A percentile compares a stretch with the other conserved stretches of the same genome.
Conservation (phyloP, 1,140 invertebrate species). For the Liolophura sinensis region DNA sequence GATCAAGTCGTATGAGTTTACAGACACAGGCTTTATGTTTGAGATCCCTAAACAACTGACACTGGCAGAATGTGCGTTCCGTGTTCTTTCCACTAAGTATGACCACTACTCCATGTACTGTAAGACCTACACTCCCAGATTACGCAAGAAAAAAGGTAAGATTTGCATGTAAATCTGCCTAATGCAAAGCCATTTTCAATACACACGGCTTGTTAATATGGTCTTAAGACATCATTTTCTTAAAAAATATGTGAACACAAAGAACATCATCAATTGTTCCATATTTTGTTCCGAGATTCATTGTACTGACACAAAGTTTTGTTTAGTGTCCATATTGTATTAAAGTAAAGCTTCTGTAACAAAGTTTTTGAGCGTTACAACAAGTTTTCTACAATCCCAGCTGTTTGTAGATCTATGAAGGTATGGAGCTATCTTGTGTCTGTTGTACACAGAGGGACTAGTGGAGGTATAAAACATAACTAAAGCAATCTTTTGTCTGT, state of each 20-base stretch:
- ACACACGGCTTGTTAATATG: neutral
- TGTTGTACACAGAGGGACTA: neutral
- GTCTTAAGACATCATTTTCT: neutral
- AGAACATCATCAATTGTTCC: too few species aligned
- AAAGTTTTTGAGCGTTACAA: too few species aligned
- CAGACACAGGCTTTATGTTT: conserved; percentile 46
- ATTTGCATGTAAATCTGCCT: neutral
- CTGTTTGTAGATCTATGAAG: too few species aligned
- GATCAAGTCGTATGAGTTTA: conserved; percentile 55
- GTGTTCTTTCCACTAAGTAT: conserved; percentile 50
- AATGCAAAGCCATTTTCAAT: neutral
- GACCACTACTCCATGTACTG: conserved; percentile 55
- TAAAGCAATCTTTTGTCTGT: too few species aligned
- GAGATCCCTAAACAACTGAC: conserved; percentile 52
- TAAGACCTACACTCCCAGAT: conserved; percentile 40
- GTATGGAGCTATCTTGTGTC: too few species aligned
- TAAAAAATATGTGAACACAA: too few species aligned
- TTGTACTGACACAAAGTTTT: too few species aligned
- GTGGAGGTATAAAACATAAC: too few species aligned
- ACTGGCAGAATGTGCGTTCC: conserved; percentile 47
- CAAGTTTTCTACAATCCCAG: too few species aligned
- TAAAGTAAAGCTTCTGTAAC: too few species aligned
- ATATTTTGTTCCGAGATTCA: too few species aligned
- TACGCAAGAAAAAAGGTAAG: conserved; percentile 42
- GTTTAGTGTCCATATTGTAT: too few species aligned